Conservation (phyloP, 53 echinoderm and acorn worm species). For the Temnopleurus reevesii region DNA sequence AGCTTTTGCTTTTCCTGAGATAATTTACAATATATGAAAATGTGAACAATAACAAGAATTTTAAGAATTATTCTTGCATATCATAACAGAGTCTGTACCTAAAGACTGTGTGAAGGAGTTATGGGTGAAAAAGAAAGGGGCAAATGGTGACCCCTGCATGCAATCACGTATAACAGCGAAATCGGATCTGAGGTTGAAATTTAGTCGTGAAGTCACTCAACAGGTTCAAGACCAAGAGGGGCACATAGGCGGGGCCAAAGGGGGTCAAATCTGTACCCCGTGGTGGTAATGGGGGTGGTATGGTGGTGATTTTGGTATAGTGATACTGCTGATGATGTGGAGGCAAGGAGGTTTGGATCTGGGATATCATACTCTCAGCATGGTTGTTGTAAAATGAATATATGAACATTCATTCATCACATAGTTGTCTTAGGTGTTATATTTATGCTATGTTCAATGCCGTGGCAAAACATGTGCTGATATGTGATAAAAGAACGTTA, state of each 20-base stretch:
- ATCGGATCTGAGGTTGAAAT: conserved; percentile 24
- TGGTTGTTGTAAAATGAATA: background rate
- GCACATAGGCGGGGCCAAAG: conserved; percentile 48
- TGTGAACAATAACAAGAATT: too few species aligned
- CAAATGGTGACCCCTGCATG: conserved; percentile 14
- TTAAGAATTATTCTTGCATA: too few species aligned
- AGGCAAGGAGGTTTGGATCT: background rate
- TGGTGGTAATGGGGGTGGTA: background rate
- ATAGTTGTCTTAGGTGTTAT: background rate
- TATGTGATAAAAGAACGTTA: background rate
- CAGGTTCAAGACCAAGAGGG: conserved; percentile 25
- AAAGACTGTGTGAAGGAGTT: background rate
- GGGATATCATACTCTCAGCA: background rate
- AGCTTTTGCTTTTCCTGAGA: too few species aligned
- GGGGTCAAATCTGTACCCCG: conserved; percentile 38
- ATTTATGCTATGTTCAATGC: conserved; percentile 2
- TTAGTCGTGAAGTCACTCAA: conserved; percentile 46
- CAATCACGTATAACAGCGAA: conserved; percentile 20
- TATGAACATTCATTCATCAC: background rate
- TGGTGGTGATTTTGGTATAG: background rate
- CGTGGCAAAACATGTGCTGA: background rate
- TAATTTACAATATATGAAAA: too few species aligned
- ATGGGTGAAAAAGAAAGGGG: background rate
- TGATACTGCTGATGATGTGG: background rate
- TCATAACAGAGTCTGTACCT: too few species aligned